Percentiles rank a stretch among this genome's conserved stretches.
Evolutionary conservation across 2,888 invertebrate genomes (phyloP).

Genomic region (Callyntrura sp.): DNA sequence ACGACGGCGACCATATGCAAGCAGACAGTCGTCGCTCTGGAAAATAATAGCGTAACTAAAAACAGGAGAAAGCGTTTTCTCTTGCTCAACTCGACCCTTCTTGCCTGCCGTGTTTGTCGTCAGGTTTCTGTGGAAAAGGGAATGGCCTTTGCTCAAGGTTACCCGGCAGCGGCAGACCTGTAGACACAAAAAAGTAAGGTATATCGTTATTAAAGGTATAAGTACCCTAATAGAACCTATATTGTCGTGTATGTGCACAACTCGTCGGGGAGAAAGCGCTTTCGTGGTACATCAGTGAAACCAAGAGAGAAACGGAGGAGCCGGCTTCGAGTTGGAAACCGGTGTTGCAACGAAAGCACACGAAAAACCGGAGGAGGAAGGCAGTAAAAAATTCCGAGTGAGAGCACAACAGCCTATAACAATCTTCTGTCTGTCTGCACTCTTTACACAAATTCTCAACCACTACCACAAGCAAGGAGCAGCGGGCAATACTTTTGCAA

Average conservation of each 20-base stretch:
- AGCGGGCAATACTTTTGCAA: neutral
- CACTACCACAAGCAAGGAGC: neutral
- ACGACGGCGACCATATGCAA: conserved; percentile 29
- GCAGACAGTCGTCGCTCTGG: neutral
- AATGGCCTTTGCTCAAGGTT: conserved; percentile 77
- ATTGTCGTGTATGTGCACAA: conserved; percentile 18
- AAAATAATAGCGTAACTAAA: conserved; percentile 14
- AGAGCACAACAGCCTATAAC: conserved; percentile 40
- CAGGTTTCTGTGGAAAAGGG: conserved; percentile 63
- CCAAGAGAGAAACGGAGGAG: conserved; percentile 7
- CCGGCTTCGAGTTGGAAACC: conserved; percentile 63
- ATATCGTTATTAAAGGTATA: neutral
- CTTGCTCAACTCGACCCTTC: conserved; percentile 6
- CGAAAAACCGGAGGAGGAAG: conserved; percentile 59
- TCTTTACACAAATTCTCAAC: neutral
- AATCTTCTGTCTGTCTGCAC: conserved; percentile 40
- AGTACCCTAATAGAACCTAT: neutral
- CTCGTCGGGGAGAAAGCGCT: conserved; percentile 58
- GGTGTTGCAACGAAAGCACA: conserved; percentile 66
- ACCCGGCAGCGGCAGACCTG: conserved; percentile 68
- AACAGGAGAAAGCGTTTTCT: conserved; percentile 38
- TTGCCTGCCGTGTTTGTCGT: conserved; percentile 2
- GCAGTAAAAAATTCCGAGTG: conserved; percentile 57
- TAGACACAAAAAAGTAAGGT: conserved; percentile 50
- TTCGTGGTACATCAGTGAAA: conserved; percentile 5